Percentiles rank a stretch among this genome's conserved stretches.
Conservation (phyloP, 2,888 invertebrate genomes). For the Cantharis rufa region DNA sequence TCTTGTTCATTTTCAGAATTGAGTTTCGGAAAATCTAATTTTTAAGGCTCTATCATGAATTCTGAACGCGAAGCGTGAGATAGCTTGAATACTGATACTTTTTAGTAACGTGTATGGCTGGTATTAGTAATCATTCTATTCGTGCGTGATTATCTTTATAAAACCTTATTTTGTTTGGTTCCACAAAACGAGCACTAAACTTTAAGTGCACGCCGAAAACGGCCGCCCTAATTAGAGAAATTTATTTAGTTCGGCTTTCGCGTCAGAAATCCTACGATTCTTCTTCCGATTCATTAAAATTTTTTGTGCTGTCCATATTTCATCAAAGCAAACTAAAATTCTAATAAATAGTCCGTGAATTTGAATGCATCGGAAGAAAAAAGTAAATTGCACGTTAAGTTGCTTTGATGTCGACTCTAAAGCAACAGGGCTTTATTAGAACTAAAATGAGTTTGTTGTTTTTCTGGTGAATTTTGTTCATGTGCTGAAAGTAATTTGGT, state of each 20-base stretch:
- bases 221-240: background rate
- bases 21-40: conserved; percentile 52
- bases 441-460: conserved; percentile 20
- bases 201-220: background rate
- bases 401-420: conserved; percentile 3
- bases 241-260: background rate
- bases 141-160: conserved; percentile 39
- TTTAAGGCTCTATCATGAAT: conserved; percentile 46
- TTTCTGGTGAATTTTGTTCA: conserved; percentile 7
- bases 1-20: conserved; percentile 46
- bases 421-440: conserved; percentile 28
- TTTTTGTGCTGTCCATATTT: background rate
- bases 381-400: conserved; percentile 12
- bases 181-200: background rate
- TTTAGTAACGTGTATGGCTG: conserved; percentile 22
- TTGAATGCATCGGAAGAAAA: conserved; percentile 3
- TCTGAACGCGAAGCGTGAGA: conserved; percentile 43
- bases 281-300: background rate
- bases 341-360: conserved; percentile 17
- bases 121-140: conserved; percentile 2
- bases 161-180: conserved; percentile 7
- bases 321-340: background rate
- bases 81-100: conserved; percentile 41
- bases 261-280: background rate
- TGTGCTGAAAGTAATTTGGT: conserved; percentile 2